A percentile compares a stretch with the other conserved stretches of the same genome.
Conservation (phyloP, 2,797 vertebrate genomes). For the Myiotriccus ornatus region DNA sequence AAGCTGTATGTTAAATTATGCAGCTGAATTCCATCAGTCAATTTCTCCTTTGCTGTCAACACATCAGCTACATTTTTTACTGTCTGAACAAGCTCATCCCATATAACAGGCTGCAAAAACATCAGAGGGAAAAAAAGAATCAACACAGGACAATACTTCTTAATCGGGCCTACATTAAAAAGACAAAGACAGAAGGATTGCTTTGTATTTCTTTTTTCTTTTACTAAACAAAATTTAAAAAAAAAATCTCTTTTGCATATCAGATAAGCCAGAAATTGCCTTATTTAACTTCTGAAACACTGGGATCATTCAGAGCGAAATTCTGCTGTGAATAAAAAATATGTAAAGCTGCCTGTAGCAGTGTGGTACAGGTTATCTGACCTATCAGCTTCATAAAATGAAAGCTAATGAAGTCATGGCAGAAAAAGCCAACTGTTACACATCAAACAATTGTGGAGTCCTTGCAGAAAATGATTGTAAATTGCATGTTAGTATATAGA, state of each 20-base stretch:
- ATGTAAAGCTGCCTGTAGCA: neutral
- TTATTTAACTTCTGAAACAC: constrained; percentile 47
- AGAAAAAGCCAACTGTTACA: constrained; percentile 24
- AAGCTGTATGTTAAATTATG: constrained; percentile 68
- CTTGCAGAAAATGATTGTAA: constrained; percentile 26
- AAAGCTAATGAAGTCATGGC: constrained; percentile 45
- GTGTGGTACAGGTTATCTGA: constrained; percentile 15
- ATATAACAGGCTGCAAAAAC: constrained; percentile 48
- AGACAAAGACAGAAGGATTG: neutral
- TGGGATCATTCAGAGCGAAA: constrained; percentile 6
- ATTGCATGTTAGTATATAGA: neutral
- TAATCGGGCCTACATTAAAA: neutral
- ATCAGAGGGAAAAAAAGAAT: constrained; percentile 13
- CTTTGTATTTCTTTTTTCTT: neutral
- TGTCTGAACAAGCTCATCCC: constrained; percentile 66
- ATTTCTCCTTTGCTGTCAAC: constrained; percentile 75
- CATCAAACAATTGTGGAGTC: constrained; percentile 1
- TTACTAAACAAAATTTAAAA: neutral
- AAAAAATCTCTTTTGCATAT: constrained; percentile 4
- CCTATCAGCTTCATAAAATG: constrained; percentile 34
- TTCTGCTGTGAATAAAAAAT: constrained; percentile 4
- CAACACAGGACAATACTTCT: constrained; percentile 32
- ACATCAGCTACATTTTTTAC: constrained; percentile 66
- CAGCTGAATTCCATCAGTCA: constrained; percentile 73
- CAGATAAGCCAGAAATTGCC: constrained; percentile 27